Evolutionary conservation across 2,888 invertebrate genomes (phyloP).

Genomic region (Pemphredon lugubris): DNA sequence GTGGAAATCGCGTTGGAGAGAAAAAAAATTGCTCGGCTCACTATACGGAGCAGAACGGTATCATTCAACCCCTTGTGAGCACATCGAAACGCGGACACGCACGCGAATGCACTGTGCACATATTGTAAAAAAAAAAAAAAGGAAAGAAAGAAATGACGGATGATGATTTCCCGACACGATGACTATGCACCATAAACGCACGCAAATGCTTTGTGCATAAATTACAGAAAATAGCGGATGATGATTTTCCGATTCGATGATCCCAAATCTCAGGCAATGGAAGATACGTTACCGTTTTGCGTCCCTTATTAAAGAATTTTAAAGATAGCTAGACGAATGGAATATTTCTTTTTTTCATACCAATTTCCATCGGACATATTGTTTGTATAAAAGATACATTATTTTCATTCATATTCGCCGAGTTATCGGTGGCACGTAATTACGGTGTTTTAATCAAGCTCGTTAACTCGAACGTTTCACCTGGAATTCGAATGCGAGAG

Average conservation of each 20-base stretch:
- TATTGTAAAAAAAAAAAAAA: slow-evolving; percentile 44
- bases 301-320: slow-evolving; percentile 43
- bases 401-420: too few species aligned
- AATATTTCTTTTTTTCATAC: too few species aligned
- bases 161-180: slow-evolving; percentile 66
- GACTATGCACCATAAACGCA: slow-evolving; percentile 57
- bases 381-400: too few species aligned
- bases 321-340: too few species aligned
- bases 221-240: slow-evolving; percentile 65
- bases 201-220: slow-evolving; percentile 53
- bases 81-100: slow-evolving; percentile 46
- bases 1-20: slow-evolving; percentile 24
- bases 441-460: too few species aligned
- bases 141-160: slow-evolving; percentile 64
- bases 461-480: too few species aligned
- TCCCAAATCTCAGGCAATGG: slow-evolving; percentile 44
- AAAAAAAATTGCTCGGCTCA: slow-evolving; percentile 50
- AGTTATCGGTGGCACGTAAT: too few species aligned
- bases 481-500: too few species aligned
- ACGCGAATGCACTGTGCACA: slow-evolving; percentile 46
- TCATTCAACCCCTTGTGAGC: slow-evolving; percentile 59
- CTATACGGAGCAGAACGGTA: slow-evolving; percentile 53
- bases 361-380: too few species aligned
- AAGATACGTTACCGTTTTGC: slow-evolving; percentile 33
- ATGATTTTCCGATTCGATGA: slow-evolving; percentile 65